Conservation (phyloP, 35 echinoderm and acorn worm species). For the Ophiothrix spiculata region DNA sequence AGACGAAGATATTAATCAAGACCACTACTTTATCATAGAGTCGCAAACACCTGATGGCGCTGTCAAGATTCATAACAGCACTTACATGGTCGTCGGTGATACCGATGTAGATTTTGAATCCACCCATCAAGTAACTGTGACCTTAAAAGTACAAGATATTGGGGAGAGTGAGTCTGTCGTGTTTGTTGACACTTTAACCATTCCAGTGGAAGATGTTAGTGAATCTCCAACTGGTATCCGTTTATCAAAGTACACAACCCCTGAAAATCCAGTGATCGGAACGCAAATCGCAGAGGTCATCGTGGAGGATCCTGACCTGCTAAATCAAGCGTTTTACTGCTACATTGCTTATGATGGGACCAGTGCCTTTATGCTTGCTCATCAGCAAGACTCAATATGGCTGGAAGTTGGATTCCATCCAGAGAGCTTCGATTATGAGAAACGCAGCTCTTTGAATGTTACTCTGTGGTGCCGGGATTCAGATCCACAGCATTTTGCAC, state of each 20-base stretch:
- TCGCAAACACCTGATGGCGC: conserved; percentile 25
- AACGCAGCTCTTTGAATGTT: background rate
- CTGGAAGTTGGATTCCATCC: conserved; percentile 19
- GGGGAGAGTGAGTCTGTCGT: background rate
- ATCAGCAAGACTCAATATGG: background rate
- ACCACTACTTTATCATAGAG: conserved; percentile 26
- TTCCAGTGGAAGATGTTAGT: conserved; percentile 34
- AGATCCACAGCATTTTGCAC: background rate
- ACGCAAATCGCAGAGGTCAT: conserved; percentile 1
- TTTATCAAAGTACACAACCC: background rate
- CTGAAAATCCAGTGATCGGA: conserved; percentile 16
- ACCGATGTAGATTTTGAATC: background rate
- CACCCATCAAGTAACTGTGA: background rate
- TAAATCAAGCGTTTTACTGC: conserved; percentile 27
- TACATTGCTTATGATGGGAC: background rate
- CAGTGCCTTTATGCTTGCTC: conserved; percentile 3
- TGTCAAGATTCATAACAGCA: conserved; percentile 10
- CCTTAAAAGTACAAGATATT: conserved; percentile 11
- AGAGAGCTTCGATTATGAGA: conserved; percentile 27
- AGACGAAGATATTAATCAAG: conserved; percentile 35
- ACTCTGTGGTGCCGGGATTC: conserved; percentile 41
- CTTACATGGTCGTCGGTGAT: conserved; percentile 23
- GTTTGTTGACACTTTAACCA: conserved; percentile 28
- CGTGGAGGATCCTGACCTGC: conserved; percentile 15
- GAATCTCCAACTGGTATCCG: conserved; percentile 26